Conservation (phyloP, 2,888 invertebrate genomes). For the Himalopsyche kuldschensis region DNA sequence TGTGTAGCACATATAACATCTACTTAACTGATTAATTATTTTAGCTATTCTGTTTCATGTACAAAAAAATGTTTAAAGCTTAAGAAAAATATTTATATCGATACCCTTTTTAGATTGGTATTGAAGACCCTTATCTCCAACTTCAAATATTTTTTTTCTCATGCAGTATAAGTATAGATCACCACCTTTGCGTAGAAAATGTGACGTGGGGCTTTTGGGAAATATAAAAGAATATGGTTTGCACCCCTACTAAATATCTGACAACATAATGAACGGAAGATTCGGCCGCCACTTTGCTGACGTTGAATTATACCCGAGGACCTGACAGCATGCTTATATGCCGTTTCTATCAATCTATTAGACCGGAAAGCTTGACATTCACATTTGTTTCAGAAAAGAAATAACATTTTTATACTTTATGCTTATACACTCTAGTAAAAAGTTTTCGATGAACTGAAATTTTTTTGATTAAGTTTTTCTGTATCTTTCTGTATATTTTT, state of each 20-base stretch:
- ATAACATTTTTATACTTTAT: neutral
- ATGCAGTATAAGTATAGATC: neutral
- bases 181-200: neutral
- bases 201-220: neutral
- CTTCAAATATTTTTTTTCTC: neutral
- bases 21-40: too few species aligned
- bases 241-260: neutral
- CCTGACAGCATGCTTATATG: neutral
- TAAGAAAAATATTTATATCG: too few species aligned
- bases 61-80: too few species aligned
- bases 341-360: neutral
- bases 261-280: neutral
- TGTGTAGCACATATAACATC: too few species aligned
- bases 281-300: neutral
- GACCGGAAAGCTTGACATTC: neutral
- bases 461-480: too few species aligned
- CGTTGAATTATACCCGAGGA: neutral
- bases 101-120: too few species aligned
- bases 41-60: too few species aligned
- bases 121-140: neutral
- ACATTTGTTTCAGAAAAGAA: neutral
- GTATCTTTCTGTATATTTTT: too few species aligned
- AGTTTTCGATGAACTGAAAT: too few species aligned
- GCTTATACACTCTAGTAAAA: too few species aligned
- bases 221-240: neutral